Percentiles rank a stretch among this genome's conserved stretches.
Conservation (phyloP, 2,888 invertebrate genomes). For the Dryococelus australis region DNA sequence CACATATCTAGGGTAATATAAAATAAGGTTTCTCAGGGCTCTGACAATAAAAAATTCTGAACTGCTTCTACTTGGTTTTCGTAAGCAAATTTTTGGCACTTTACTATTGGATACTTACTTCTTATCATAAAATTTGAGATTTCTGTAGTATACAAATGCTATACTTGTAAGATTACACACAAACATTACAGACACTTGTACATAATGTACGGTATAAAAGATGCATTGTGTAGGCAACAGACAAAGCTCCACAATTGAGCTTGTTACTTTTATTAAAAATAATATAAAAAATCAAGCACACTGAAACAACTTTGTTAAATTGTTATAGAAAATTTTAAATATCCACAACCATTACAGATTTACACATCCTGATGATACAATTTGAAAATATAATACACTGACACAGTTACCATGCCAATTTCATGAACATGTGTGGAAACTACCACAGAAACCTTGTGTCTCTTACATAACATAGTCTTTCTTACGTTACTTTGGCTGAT, state of each 20-base stretch:
- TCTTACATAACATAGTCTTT: not conserved
- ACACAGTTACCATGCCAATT: not conserved
- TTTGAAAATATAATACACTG: not conserved
- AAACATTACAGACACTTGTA: not conserved
- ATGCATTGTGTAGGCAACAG: not conserved
- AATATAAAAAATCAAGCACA: not conserved
- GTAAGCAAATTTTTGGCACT: conserved; percentile 7
- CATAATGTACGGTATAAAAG: conserved; percentile 2
- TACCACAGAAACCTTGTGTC: not conserved
- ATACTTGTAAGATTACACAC: not conserved
- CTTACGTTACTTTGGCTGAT: not conserved
- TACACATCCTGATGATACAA: not conserved
- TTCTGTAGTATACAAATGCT: conserved; percentile 5
- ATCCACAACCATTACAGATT: conserved; percentile 7
- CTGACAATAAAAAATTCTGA: not conserved
- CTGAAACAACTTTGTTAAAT: not conserved
- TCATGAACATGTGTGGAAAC: not conserved
- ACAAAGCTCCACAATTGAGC: not conserved
- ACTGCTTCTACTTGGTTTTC: not conserved
- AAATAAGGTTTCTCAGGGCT: not conserved
- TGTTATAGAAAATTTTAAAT: not conserved
- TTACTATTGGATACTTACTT: not conserved
- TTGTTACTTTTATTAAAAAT: not conserved
- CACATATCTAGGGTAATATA: not conserved
- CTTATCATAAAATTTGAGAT: no score